Percentiles rank a stretch among this genome's conserved stretches.
phyloP scores from a whole-genome alignment of 1,140 invertebrate species.

The Polypedilum vanderplanki region DNA sequence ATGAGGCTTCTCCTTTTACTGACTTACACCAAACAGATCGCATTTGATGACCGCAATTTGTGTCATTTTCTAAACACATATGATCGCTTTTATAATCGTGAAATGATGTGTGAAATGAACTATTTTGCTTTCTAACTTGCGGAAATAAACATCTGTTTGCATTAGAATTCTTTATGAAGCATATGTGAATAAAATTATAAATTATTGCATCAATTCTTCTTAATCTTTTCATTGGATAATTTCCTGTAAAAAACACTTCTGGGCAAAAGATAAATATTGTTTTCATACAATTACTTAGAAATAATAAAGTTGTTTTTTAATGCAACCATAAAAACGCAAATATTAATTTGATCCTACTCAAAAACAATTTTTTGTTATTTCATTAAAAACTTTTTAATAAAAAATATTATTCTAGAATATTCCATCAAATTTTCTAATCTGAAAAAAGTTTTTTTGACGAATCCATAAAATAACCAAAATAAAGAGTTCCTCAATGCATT shows the following conservation, averaged over 20 bases:
- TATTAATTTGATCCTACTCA: neutral
- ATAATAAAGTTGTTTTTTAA: neutral
- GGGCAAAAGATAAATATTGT: too few relatives aligned
- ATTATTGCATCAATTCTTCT: too few relatives aligned
- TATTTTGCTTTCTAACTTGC: neutral
- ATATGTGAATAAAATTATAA: too few relatives aligned
- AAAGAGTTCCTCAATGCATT: neutral
- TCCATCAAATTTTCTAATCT: too few relatives aligned
- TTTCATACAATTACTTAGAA: too few relatives aligned
- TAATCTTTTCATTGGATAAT: too few relatives aligned
- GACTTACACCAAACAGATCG: neutral
- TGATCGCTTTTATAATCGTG: neutral
- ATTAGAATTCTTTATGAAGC: neutral
- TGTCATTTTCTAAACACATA: neutral
- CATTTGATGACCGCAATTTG: conserved; percentile 2
- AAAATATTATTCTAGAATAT: too few relatives aligned
- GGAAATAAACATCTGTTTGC: neutral
- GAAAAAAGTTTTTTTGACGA: too few relatives aligned
- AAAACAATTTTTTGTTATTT: neutral
- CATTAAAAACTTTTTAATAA: too few relatives aligned
- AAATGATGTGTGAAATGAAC: conserved; percentile 1
- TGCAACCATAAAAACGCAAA: neutral
- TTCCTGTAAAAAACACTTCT: too few relatives aligned
- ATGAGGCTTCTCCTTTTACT: too few relatives aligned
- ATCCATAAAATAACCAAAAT: neutral